phyloP scores from a whole-genome alignment of 2,113 vertebrate genomes.

The Cynocephalus volans region DNA sequence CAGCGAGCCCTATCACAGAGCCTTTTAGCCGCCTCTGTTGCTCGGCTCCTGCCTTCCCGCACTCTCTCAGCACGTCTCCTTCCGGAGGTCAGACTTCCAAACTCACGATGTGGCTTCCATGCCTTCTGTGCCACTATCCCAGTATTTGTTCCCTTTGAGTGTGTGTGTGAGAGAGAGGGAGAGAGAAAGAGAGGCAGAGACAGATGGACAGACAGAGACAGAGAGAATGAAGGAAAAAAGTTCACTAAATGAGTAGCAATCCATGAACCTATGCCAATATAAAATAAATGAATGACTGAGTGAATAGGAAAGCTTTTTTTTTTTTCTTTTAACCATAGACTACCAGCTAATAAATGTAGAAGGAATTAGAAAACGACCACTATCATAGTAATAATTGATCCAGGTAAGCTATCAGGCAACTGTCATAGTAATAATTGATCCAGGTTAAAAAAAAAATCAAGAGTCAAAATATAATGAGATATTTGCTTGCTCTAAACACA shows the following conservation, averaged over 20 bases:
- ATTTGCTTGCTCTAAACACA: background rate
- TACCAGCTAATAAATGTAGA: background rate
- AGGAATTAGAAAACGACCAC: no score
- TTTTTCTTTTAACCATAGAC: background rate
- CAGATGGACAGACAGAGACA: background rate
- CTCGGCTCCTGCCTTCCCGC: conserved; percentile 92
- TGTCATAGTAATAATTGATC: background rate
- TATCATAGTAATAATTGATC: background rate
- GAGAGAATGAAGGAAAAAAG: background rate
- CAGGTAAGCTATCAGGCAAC: background rate
- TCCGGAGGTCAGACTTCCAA: conserved; percentile 93
- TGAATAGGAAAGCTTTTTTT: background rate
- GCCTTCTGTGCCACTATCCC: background rate
- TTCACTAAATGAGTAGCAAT: background rate
- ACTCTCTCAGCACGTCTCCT: conserved; percentile 92
- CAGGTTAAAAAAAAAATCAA: background rate
- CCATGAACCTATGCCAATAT: background rate
- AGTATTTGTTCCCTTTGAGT: background rate
- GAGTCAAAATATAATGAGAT: background rate
- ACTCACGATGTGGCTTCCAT: conserved; percentile 69
- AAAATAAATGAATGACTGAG: background rate
- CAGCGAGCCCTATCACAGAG: conserved; percentile 95
- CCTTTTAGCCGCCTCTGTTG: conserved; percentile 94
- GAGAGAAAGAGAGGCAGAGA: background rate
- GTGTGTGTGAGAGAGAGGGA: background rate